A percentile compares a stretch with the other conserved stretches of the same genome.
Conservation (phyloP, 2,888 invertebrate species). For the Drosophila rellima region DNA sequence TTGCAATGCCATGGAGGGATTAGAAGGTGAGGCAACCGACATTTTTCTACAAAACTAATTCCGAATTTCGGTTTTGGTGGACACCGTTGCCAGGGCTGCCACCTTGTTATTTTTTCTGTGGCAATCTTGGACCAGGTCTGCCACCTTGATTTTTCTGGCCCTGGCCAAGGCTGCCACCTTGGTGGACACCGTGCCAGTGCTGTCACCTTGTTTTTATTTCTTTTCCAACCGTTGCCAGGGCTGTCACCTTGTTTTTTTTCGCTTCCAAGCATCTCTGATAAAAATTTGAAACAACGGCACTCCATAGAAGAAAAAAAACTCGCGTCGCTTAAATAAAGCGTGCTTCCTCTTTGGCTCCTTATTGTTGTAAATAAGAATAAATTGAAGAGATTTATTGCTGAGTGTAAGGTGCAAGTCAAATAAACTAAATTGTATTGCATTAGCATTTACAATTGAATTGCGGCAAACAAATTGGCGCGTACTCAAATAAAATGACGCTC, state of each 20-base stretch:
- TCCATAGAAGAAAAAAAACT: slow-evolving; percentile 54
- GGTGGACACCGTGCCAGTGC: too few species aligned
- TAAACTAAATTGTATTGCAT: neutral
- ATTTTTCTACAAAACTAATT: slow-evolving; percentile 31
- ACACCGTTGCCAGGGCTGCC: too few species aligned
- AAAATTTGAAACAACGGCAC: slow-evolving; percentile 73
- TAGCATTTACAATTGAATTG: neutral
- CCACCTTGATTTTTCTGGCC: too few species aligned
- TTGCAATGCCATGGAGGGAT: slow-evolving; percentile 55
- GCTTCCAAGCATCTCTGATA: too few species aligned
- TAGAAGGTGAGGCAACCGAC: slow-evolving; percentile 71
- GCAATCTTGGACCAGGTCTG: too few species aligned
- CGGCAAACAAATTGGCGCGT: slow-evolving; percentile 43
- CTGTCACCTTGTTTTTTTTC: too few species aligned
- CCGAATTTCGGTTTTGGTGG: slow-evolving; percentile 1
- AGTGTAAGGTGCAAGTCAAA: slow-evolving; percentile 8
- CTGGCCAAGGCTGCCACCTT: too few species aligned
- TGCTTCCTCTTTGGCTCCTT: slow-evolving; percentile 55
- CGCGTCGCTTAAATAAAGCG: slow-evolving; percentile 67
- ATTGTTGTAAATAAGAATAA: slow-evolving; percentile 24
- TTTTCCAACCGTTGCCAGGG: too few species aligned
- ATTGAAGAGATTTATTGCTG: neutral
- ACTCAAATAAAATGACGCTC: slow-evolving; percentile 84
- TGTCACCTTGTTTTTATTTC: too few species aligned
- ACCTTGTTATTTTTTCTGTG: too few species aligned